Evolutionary conservation across 2,797 vertebrate species (phyloP).

Genomic region (Nyctalus aviator): DNA sequence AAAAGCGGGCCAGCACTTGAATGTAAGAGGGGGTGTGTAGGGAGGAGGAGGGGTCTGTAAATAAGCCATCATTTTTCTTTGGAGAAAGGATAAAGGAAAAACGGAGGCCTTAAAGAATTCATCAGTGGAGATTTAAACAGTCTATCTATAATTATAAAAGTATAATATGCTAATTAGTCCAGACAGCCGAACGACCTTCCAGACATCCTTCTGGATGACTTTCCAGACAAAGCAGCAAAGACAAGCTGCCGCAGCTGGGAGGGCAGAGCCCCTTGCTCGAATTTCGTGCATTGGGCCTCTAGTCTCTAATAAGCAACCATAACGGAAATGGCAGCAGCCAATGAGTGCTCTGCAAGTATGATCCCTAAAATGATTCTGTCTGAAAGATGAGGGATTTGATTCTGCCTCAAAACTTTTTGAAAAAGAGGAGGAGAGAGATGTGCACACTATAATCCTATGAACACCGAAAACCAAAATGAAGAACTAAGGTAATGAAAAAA

Average conservation of each 20-base stretch:
- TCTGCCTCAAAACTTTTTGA: background rate
- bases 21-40: background rate
- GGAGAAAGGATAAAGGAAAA: conserved; percentile 62
- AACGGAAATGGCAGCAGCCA: background rate
- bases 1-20: conserved; percentile 59
- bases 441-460: background rate
- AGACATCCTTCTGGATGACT: too few species aligned
- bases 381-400: conserved; percentile 5
- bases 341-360: background rate
- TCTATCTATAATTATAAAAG: background rate
- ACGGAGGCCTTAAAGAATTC: conserved; percentile 46
- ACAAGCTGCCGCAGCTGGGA: too few species aligned
- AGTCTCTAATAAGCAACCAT: conserved; percentile 20
- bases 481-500: background rate
- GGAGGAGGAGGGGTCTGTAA: background rate
- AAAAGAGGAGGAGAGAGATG: background rate
- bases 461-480: background rate
- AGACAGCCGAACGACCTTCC: too few species aligned
- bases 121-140: conserved; percentile 45
- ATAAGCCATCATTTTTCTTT: conserved; percentile 57
- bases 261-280: too few species aligned
- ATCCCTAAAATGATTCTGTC: background rate
- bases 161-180: too few species aligned
- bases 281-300: too few species aligned
- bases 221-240: too few species aligned